phyloP scores from a whole-genome alignment of 2,888 invertebrate genomes.

The Tetrapedia diversipes region DNA sequence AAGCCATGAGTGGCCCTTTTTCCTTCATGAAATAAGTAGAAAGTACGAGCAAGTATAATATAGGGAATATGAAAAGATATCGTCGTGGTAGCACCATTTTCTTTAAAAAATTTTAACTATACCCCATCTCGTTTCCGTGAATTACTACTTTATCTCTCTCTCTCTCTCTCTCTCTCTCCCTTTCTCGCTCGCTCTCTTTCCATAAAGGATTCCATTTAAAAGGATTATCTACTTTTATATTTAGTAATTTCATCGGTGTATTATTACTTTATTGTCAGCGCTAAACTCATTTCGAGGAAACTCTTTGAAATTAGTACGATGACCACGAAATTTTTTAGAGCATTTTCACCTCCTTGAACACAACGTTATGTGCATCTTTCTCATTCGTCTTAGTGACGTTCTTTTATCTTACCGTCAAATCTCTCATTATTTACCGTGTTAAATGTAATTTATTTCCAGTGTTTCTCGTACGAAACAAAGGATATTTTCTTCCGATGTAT shows the following conservation, averaged over 20 bases:
- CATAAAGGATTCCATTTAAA: background rate
- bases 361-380: background rate
- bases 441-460: slow-evolving; percentile 31
- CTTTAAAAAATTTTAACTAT: background rate
- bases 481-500: background rate
- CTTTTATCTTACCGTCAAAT: background rate
- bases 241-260: background rate
- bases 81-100: background rate
- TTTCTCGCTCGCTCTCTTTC: too few relatives aligned
- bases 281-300: background rate
- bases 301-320: slow-evolving; percentile 4
- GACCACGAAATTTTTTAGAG: slow-evolving; percentile 9
- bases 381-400: background rate
- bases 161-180: too few relatives aligned
- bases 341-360: slow-evolving; percentile 2
- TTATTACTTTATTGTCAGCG: background rate
- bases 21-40: slow-evolving; percentile 39
- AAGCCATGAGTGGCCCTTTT: slow-evolving; percentile 23
- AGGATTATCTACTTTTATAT: too few relatives aligned
- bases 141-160: background rate
- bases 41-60: slow-evolving; percentile 17
- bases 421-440: slow-evolving; percentile 17
- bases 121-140: background rate
- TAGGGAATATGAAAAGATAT: slow-evolving; percentile 2
- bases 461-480: background rate